Percentiles rank a stretch among this genome's conserved stretches.
These are phyloP conservation scores for Petaurus breviceps DNA, from an alignment of 2,113 vertebrate species.

Conservation along the genomic window DNA sequence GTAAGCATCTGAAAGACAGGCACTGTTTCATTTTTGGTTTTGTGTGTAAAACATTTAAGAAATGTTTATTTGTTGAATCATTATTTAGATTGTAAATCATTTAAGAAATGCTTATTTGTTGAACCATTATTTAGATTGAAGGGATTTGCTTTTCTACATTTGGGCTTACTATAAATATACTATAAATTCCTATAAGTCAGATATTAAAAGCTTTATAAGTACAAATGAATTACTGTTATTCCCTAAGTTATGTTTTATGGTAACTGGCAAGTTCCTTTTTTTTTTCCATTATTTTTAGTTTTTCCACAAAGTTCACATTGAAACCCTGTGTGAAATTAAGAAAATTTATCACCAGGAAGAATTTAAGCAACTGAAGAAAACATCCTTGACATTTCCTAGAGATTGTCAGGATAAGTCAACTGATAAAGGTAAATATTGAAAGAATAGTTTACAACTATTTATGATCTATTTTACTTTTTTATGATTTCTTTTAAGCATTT, in stretches of 20 bases:
- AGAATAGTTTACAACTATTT: slow-evolving; percentile 5
- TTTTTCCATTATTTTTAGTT: slow-evolving; percentile 85
- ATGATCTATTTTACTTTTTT: slow-evolving; percentile 2
- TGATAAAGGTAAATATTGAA: slow-evolving; percentile 79
- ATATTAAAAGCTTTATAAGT: neutral
- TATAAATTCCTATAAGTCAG: neutral
- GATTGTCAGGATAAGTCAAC: slow-evolving; percentile 45
- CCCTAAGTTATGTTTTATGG: neutral
- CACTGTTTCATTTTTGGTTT: neutral
- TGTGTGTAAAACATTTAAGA: neutral
- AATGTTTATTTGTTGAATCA: too few relatives aligned
- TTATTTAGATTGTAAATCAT: slow-evolving; percentile 9
- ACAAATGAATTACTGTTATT: slow-evolving; percentile 1
- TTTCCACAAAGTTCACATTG: slow-evolving; percentile 89
- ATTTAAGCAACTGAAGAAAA: slow-evolving; percentile 80
- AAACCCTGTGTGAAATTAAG: slow-evolving; percentile 92
- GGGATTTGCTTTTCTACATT: slow-evolving; percentile 6
- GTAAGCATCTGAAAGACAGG: neutral
- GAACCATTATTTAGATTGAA: slow-evolving; percentile 1
- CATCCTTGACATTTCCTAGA: slow-evolving; percentile 73
- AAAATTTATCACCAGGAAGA: slow-evolving; percentile 88
- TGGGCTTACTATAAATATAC: neutral
- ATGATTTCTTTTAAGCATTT: slow-evolving; percentile 36
- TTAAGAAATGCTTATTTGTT: too few relatives aligned
- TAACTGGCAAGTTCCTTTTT: slow-evolving; percentile 18